Conservation (phyloP, 2,888 invertebrate genomes). For the Apodemia zela region DNA sequence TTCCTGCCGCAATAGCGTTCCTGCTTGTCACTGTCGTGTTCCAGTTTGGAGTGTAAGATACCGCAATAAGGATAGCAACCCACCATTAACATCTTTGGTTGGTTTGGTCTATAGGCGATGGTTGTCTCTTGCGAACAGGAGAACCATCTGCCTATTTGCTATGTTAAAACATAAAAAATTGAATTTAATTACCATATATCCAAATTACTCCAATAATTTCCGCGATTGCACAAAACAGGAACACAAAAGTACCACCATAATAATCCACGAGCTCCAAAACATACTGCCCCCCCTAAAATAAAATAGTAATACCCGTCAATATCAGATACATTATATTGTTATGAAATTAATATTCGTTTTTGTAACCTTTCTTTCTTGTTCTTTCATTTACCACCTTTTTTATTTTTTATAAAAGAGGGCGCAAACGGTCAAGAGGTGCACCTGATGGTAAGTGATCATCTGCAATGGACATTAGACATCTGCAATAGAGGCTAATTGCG, state of each 20-base stretch:
- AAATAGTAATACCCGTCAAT: not conserved
- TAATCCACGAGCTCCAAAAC: conserved; percentile 86
- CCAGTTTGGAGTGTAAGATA: too few species aligned
- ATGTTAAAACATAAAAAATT: too few species aligned
- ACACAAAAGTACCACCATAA: conserved; percentile 40
- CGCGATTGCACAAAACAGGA: not conserved
- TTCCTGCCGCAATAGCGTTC: too few species aligned
- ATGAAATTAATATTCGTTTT: not conserved
- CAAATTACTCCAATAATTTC: not conserved
- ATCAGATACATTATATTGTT: not conserved
- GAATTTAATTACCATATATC: not conserved
- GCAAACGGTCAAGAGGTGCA: too few species aligned
- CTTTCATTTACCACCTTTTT: not conserved
- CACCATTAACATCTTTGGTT: too few species aligned
- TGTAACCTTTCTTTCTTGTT: too few species aligned
- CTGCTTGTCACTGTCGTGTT: too few species aligned
- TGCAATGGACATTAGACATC: not conserved
- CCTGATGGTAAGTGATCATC: too few species aligned
- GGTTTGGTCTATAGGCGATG: too few species aligned
- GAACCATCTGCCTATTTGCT: too few species aligned
- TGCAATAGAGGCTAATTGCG: not conserved
- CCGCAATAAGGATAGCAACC: too few species aligned
- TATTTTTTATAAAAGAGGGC: not conserved
- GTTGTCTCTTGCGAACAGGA: too few species aligned
- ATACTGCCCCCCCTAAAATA: conserved; percentile 66